Conservation (phyloP, 2,113 vertebrate genomes). For the Halcyon senegalensis region DNA sequence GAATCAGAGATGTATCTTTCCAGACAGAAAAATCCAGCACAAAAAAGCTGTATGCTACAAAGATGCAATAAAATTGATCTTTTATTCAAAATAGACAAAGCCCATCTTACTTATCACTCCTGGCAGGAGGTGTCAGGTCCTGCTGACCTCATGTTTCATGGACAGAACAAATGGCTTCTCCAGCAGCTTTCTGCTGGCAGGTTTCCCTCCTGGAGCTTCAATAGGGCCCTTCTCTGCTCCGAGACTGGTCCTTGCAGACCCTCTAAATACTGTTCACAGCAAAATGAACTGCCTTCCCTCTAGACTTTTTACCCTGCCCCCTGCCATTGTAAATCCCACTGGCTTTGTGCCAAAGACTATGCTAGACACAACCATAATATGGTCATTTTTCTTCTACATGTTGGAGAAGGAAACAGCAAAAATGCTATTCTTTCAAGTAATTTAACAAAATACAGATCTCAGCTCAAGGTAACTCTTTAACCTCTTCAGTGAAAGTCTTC, state of each 20-base stretch:
- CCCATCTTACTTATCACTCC: not conserved
- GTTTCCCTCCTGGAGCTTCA: slow-evolving; percentile 9
- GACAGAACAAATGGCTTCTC: slow-evolving; percentile 49
- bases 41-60: not conserved
- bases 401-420: slow-evolving; percentile 72
- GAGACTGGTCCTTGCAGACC: slow-evolving; percentile 47
- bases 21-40: not conserved
- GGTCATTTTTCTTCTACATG: slow-evolving; percentile 69
- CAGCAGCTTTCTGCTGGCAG: slow-evolving; percentile 57
- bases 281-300: slow-evolving; percentile 49
- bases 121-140: slow-evolving; percentile 37
- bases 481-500: slow-evolving; percentile 43
- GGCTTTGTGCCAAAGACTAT: slow-evolving; percentile 54
- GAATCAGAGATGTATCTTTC: not conserved
- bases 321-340: slow-evolving; percentile 67
- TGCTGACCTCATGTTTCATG: slow-evolving; percentile 38
- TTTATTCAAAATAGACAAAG: not conserved
- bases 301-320: slow-evolving; percentile 72
- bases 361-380: slow-evolving; percentile 70
- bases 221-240: not conserved
- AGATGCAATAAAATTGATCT: not conserved
- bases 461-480: slow-evolving; percentile 70
- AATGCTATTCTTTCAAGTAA: slow-evolving; percentile 71
- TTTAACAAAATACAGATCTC: slow-evolving; percentile 73
- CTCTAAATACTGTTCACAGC: slow-evolving; percentile 37